A percentile compares a stretch with the other conserved stretches of the same genome.
Evolutionary conservation across 2,888 invertebrate genomes (phyloP).

Genomic region (Acanthosepion pharaonis): DNA sequence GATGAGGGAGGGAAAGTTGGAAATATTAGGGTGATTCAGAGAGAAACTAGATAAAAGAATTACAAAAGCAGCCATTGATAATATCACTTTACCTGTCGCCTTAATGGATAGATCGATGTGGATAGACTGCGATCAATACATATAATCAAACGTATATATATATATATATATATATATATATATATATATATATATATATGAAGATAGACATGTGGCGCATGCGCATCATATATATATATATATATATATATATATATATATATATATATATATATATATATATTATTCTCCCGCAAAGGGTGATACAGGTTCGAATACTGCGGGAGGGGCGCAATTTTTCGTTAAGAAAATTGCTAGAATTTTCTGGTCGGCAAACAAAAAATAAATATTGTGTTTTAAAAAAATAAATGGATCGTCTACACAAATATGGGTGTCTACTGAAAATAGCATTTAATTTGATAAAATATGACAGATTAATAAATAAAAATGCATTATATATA

Average conservation of each 20-base stretch:
- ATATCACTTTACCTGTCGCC: background rate
- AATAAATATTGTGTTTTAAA: no score
- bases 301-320: no score
- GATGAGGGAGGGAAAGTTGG: background rate
- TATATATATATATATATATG: background rate
- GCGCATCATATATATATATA: no score
- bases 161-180: background rate
- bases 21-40: background rate
- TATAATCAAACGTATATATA: background rate
- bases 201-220: background rate
- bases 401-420: no score
- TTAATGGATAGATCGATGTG: background rate
- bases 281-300: no score
- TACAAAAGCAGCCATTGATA: background rate
- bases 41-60: background rate
- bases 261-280: background rate
- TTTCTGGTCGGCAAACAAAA: no score
- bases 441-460: no score
- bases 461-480: no score
- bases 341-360: no score
- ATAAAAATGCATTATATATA: no score
- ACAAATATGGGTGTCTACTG: no score
- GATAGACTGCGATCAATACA: background rate
- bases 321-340: no score
- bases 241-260: background rate